These are phyloP conservation scores for Limnephilus marmoratus DNA, from an alignment of 2,888 invertebrate genomes.

Conservation along the genomic window DNA sequence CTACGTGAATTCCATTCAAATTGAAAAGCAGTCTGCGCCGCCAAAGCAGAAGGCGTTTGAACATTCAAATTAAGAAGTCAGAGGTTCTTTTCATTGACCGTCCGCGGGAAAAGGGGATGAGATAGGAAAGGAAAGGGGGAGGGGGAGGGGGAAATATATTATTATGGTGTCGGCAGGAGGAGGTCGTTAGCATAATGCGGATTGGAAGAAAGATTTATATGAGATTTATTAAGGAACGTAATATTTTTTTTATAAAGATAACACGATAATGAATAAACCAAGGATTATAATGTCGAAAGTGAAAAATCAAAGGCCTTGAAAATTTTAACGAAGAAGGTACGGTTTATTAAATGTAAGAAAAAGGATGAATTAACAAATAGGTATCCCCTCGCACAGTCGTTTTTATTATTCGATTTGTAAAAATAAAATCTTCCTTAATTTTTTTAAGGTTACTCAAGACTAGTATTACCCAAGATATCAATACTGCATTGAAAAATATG, in stretches of 20 bases:
- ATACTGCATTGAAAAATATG: too few relatives aligned
- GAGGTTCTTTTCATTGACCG: conserved; percentile 11
- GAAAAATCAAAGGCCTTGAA: background rate
- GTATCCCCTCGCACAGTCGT: background rate
- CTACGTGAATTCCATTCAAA: conserved; percentile 11
- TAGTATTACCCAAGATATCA: too few relatives aligned
- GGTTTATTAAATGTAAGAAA: background rate
- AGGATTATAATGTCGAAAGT: too few relatives aligned
- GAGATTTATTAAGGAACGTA: background rate
- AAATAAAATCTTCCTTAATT: background rate
- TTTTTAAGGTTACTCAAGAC: too few relatives aligned
- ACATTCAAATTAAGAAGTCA: conserved; percentile 20
- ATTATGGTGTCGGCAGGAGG: background rate
- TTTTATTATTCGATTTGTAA: background rate
- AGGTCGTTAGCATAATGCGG: conserved; percentile 16
- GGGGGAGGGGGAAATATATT: background rate
- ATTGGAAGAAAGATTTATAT: background rate
- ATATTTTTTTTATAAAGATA: background rate
- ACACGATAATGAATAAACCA: too few relatives aligned
- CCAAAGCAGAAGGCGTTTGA: conserved; percentile 21
- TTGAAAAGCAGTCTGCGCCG: conserved; percentile 8
- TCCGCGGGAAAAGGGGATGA: conserved; percentile 3
- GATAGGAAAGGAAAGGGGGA: background rate
- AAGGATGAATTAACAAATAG: background rate
- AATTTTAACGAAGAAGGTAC: background rate